Evolutionary conservation across 2,888 invertebrate species (phyloP), one percentile per base, ranked within the genome.

Genomic region (Ochropleura leucogaster): DNA sequence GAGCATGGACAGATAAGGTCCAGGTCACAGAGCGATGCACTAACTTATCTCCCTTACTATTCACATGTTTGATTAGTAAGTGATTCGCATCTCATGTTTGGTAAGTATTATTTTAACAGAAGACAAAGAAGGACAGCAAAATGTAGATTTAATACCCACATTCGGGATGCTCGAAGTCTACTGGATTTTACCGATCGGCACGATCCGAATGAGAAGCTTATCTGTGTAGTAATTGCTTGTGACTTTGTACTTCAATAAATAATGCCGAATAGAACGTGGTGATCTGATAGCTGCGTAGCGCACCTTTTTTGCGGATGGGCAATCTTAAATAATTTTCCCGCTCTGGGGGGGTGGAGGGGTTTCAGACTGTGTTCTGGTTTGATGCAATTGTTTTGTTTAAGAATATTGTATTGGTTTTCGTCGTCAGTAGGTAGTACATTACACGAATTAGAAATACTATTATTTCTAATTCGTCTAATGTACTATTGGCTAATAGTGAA

Each of bases 1-100:
- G 49, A 53, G 70, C 70, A 72, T 73, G 71, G 12, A 55, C 53
- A 72, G 73, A 71, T 80, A 72, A 68, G 55, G 40, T 59, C 51
- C 71, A 69, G 82, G 82, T 82, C 82, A 82, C n/a, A 82, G 82
- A 68, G 63, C 68, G 65, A 72, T 71, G 78, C 74, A 78, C 74
- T 71, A 59, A 82, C 30, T 81, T 78, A 82, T 82, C 75, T 62
- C 14, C 60, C 8, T 40, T 42, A 46, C 53, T 6, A 53, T 14
- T 66, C 62, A 59, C 47, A 72, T 69, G 72, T 55, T 53, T 59
- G 16, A 79, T 7, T 57, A 46, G 72, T 75, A 12, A 44, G 16
- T 59, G 59, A 30, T 30, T 16, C 4, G 40, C 59, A 59, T 2
- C 30, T 30, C 30, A 30, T 57, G 59, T 40, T 40, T 16, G 40